Base-by-base conservation (phyloP, 53 echinoderm and acorn worm species). In the Antedon mediterranea region DNA sequence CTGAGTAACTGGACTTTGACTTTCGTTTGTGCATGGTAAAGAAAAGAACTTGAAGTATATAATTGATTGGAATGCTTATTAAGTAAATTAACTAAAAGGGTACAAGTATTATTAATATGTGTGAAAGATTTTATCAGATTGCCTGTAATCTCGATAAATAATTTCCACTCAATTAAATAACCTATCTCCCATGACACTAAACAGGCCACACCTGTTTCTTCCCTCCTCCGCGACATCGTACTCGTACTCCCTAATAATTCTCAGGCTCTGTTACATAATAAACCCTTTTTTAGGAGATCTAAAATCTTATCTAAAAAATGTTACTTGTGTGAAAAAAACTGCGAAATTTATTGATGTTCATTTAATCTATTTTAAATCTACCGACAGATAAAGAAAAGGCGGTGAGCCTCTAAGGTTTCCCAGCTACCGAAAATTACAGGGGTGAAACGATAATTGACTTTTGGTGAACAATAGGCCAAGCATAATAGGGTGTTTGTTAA, bases 151-250 rank as follows among this genome's bases (percentile, higher is more conserved):
- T 23, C 20, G 23, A 57, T 57, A 23, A 57, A 18, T 57, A 18
- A 57, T 57, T 57, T 57, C 57, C 57, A 57, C 57, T 57, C 57
- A 57, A 57, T 57, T 57, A 57, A 57, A 57, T 57, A 57, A 57
- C 57, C 57, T 57, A 26, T 57, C 57, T 57, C 57, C 57, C 57
- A 57, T 57, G 57, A 57, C 57, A 57, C 23, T 26, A 57, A 57
- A 57, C 57, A 57, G 23, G 2, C 57, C 23, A 23, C 23, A 8
- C 57, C 57, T 57, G 57, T 57, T 26, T 57, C 23, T 14, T 57
- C 11, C 14, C 23, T 57, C 57, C 9, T 11, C 57, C 7, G 57
- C 20, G 57, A 57, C 57, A 57, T 57, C 57, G 20, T 57, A 13
- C 23, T 57, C 57, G 2, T 57, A 9, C 57, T 57, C 14, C 9